phyloP scores from a whole-genome alignment of 2,113 vertebrate species.

The Sinocyclocheilus maitianheensis region DNA sequence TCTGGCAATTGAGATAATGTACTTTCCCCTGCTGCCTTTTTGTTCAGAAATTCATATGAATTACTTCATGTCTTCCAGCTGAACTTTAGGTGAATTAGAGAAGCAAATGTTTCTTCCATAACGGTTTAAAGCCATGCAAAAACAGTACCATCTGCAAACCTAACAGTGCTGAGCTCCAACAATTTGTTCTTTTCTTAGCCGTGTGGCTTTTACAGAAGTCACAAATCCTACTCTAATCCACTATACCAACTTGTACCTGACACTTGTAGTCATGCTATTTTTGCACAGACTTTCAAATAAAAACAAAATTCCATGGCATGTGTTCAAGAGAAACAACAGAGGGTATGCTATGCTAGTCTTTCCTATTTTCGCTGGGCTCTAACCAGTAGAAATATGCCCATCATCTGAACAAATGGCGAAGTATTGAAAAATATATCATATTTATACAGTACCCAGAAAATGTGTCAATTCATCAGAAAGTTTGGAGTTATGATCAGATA shows the following conservation, averaged over 20 bases:
- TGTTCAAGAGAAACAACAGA: slow-evolving; percentile 44
- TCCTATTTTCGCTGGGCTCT: slow-evolving; percentile 10
- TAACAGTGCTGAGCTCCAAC: background rate
- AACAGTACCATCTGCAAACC: background rate
- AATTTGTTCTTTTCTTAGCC: background rate
- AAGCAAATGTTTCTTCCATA: slow-evolving; percentile 16
- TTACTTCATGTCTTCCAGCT: slow-evolving; percentile 11
- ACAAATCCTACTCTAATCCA: background rate
- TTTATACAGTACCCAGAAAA: background rate
- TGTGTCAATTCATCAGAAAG: background rate
- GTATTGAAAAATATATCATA: background rate
- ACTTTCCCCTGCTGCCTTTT: background rate
- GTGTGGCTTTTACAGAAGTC: background rate
- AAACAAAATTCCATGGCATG: slow-evolving; percentile 49
- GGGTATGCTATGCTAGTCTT: background rate
- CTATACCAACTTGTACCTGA: background rate
- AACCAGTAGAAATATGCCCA: background rate
- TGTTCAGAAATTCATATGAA: background rate
- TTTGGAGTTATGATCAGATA: background rate
- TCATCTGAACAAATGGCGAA: background rate
- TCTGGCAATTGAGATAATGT: slow-evolving; percentile 6
- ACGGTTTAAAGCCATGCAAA: background rate
- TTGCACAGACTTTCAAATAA: slow-evolving; percentile 28
- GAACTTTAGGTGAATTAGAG: background rate
- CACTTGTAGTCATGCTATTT: background rate